A percentile compares a stretch with the other conserved stretches of the same genome.
These are phyloP conservation scores for Lutra lutra DNA, from an alignment of 2,797 vertebrate genomes.

Conservation along the genomic window DNA sequence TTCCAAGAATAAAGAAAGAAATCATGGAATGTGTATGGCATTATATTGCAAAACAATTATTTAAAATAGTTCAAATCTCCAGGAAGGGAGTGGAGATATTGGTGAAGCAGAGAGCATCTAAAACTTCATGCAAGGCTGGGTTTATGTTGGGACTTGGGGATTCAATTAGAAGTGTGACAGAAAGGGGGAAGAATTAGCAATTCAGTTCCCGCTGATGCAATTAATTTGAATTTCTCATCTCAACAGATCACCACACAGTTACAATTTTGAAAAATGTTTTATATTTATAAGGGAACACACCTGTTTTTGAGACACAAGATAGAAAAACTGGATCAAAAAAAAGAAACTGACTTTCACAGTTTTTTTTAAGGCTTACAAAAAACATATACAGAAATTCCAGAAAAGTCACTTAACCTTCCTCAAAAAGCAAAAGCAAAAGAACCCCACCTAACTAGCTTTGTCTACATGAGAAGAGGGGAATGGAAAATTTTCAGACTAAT, in stretches of 20 bases:
- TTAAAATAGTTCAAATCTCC: not conserved
- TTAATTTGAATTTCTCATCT: slow-evolving; percentile 60
- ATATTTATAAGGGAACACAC: not conserved
- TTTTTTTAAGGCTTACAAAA: not conserved
- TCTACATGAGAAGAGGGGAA: not conserved
- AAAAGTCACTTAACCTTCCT: slow-evolving; percentile 52
- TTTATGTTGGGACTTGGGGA: slow-evolving; percentile 25
- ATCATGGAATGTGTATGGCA: not conserved
- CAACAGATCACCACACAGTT: not conserved
- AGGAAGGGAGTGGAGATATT: not conserved
- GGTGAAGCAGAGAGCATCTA: not conserved
- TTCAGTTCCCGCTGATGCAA: not conserved
- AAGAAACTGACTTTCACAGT: slow-evolving; percentile 23
- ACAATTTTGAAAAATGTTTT: slow-evolving; percentile 11
- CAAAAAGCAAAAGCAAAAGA: not conserved
- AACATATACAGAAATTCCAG: slow-evolving; percentile 40
- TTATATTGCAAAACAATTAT: not conserved
- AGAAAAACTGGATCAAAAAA: not conserved
- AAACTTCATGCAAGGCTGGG: not conserved
- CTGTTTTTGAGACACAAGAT: slow-evolving; percentile 45
- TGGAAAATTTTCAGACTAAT: not conserved
- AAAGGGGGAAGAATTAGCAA: slow-evolving; percentile 1
- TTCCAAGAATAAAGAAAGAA: slow-evolving; percentile 6
- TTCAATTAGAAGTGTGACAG: slow-evolving; percentile 42
- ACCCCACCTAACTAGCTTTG: not conserved